phyloP scores from a whole-genome alignment of 2,113 vertebrate genomes.

The Egretta garzetta region DNA sequence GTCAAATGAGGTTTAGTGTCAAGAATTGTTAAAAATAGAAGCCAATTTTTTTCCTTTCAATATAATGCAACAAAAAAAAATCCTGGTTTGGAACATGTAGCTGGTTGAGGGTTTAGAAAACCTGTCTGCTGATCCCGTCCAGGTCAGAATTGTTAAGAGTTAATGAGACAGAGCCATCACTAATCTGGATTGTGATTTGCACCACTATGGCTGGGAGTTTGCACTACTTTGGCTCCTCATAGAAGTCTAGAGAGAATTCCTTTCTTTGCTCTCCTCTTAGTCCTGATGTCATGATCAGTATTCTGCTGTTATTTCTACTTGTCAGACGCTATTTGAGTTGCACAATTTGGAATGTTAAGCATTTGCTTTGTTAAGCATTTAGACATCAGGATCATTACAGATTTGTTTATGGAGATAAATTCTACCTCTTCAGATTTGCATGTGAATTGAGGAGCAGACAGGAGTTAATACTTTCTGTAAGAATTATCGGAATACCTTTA shows the following conservation, averaged over 20 bases:
- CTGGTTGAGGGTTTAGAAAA: slow-evolving; percentile 32
- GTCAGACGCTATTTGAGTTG: neutral
- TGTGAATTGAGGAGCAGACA: neutral
- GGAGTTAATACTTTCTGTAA: neutral
- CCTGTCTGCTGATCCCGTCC: neutral
- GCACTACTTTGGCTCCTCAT: neutral
- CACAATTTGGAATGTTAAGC: neutral
- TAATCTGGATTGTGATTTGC: neutral
- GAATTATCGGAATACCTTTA: neutral
- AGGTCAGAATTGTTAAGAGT: neutral
- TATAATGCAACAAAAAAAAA: slow-evolving; percentile 43
- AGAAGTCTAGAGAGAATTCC: neutral
- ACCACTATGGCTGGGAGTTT: neutral
- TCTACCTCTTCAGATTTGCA: neutral
- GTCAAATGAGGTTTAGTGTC: slow-evolving; percentile 74
- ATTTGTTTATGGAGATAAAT: neutral
- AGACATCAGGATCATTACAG: neutral
- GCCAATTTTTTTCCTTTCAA: slow-evolving; percentile 53
- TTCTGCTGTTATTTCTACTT: slow-evolving; percentile 1
- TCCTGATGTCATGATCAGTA: neutral
- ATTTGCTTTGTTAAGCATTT: neutral
- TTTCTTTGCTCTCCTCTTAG: neutral
- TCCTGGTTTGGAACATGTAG: neutral
- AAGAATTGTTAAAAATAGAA: slow-evolving; percentile 70
- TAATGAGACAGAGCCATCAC: neutral